Base-by-base conservation (phyloP, 2,797 vertebrate genomes). In the Diplodus sargus region DNA sequence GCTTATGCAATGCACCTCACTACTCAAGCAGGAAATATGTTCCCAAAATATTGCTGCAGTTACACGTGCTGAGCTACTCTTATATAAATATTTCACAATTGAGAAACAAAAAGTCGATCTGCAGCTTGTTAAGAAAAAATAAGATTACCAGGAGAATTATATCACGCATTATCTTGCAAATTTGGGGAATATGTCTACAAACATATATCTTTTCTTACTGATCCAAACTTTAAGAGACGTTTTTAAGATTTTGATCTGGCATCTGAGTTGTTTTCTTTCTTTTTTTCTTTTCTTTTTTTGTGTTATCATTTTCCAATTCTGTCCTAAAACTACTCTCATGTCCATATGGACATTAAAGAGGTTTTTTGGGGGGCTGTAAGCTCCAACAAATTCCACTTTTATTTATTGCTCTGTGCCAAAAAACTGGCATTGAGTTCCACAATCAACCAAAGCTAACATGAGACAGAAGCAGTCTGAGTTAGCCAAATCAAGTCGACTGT, bases 21-120 rank as follows among this genome's bases (percentile, higher is more conserved):
- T 3, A 43, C 54, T 25, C 42, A 77, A 82, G 84, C 65, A 86
- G 84, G 85, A 91, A 91, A 87, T 68, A 61, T 49, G 64, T n/a
- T 49, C 70, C 85, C 61, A 76, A 81, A 90, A 84, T 81, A 89
- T 84, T 79, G 51, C 23, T 75, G 77, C n/a, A 3, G 71, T 53
- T 43, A 58, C 74, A 83, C 20, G 9, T 75, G 78, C 57, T 34
- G 18, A 73, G 34, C 59, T 20, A 39, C 49, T 42, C 49, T 75
- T 39, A 10, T 23, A 53, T 67, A 77, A 83, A 84, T 70, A 84
- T 70, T 70, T 51, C 12, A 60, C 58, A 5, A 13, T 28, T 30
- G 11, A 49, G 42, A 51, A 67, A 69, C 39, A 80, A 77, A 51
- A 61, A n/a, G 47, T 13, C 56, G 18, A 74, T 30, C 14, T 59